These are phyloP conservation scores for Danio rerio DNA, from an alignment of 2,113 vertebrate genomes.

Conservation along the genomic window DNA sequence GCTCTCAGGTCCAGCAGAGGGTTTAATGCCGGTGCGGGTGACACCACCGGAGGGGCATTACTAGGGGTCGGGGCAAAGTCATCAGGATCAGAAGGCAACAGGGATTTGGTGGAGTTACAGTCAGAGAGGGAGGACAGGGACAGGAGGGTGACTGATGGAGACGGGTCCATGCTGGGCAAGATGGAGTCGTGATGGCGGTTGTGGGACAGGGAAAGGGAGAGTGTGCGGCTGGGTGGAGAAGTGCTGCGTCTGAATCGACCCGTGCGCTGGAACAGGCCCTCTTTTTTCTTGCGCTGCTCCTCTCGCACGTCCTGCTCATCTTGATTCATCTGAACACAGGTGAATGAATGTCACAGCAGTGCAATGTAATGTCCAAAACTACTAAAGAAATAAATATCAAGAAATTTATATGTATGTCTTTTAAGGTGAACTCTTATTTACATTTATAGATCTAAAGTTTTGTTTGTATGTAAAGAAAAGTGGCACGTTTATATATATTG, in stretches of 20 bases:
- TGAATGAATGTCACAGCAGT: background rate
- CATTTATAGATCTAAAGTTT: no score
- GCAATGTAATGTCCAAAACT: background rate
- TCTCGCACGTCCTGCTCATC: slow-evolving; percentile 80
- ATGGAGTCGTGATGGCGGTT: slow-evolving; percentile 67
- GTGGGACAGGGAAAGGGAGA: slow-evolving; percentile 73
- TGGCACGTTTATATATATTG: no score
- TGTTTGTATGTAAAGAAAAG: no score
- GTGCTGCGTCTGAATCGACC: slow-evolving; percentile 82
- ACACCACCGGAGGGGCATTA: slow-evolving; percentile 49
- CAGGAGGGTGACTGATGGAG: slow-evolving; percentile 84
- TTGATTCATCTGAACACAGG: slow-evolving; percentile 70
- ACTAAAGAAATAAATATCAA: background rate
- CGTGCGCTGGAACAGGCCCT: slow-evolving; percentile 84
- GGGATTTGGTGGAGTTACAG: slow-evolving; percentile 90
- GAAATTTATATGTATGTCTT: no score
- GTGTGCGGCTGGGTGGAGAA: slow-evolving; percentile 75
- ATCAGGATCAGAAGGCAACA: slow-evolving; percentile 86
- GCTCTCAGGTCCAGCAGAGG: slow-evolving; percentile 86
- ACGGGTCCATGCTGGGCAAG: slow-evolving; percentile 74
- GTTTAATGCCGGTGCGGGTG: slow-evolving; percentile 71
- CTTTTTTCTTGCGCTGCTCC: slow-evolving; percentile 84
- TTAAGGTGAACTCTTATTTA: no score
- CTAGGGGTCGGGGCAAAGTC: slow-evolving; percentile 71
- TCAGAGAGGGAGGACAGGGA: slow-evolving; percentile 89